Conservation (phyloP, 2,797 vertebrate species). For the Clarias platycephalus region DNA sequence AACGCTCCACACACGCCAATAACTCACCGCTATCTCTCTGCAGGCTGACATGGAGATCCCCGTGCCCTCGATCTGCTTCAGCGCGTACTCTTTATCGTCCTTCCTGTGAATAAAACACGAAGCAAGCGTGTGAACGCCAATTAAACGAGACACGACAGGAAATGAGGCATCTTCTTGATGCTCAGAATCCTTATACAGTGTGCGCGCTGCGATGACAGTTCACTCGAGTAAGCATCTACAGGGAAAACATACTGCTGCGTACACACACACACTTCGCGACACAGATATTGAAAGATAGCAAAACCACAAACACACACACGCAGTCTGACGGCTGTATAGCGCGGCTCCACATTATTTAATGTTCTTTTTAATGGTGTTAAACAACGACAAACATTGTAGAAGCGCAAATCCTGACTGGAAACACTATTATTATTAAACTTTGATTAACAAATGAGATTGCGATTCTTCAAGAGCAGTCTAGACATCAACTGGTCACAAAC, state of each 20-base stretch:
- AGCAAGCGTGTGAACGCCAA: neutral
- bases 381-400: neutral
- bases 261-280: neutral
- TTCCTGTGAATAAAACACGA: constrained; percentile 82
- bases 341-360: neutral
- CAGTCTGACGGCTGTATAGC: neutral
- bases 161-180: neutral
- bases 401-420: neutral
- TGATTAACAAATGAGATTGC: too few species aligned
- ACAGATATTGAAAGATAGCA: neutral
- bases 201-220: neutral
- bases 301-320: neutral
- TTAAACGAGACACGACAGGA: neutral
- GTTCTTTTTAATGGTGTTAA: neutral
- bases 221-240: neutral
- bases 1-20: neutral
- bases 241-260: neutral
- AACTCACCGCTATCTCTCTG: constrained; percentile 99
- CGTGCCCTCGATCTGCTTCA: constrained; percentile 99
- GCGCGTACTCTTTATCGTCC: constrained; percentile 99
- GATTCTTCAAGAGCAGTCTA: too few species aligned
- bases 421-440: neutral
- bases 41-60: constrained; percentile 99
- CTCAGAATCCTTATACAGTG: neutral
- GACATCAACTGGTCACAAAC: neutral